Evolutionary conservation across 2,797 vertebrate genomes (phyloP), one percentile per base, ranked within the genome.

Genomic region (Semaprochilodus insignis): DNA sequence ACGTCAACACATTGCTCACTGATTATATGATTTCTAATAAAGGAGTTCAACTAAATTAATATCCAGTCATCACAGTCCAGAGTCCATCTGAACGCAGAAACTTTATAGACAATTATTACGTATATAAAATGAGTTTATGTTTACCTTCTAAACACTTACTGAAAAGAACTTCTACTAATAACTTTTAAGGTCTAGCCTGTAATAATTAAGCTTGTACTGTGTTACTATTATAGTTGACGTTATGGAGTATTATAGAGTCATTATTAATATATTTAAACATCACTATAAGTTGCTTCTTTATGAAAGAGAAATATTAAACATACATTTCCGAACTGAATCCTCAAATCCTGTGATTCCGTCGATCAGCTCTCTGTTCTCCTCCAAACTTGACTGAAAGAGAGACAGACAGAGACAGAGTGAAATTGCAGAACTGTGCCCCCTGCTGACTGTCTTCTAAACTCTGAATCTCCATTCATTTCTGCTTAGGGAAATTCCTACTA

Each of bases 311-410:
- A 19, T 25, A 66, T 36, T 52, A 15, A 34, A 93, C 96, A 96
- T 90, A 99, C 97, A 99, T 87, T 98, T 98, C 40, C 97, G 93
- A 69, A 99, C 97, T 0, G 97, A 98, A 67, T 99, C 97, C 89
- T 99, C 97, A 19, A 98, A 99, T 5, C 97, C 96, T 0, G 96
- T 92, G 65, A 99, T 97, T 21, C 96, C 96, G 6, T 97, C 96
- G 15, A 98, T 94, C 76, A 99, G 95, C 87, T 97, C 97, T 82
- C 96, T 86, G 90, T 98, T 98, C 89, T 98, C 96, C 87, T 97
- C 97, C 13, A 99, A 92, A 70, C 96, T 97, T 77, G 96, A 93
- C 97, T 98, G 21, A 44, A 48, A 77, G 40, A 80, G 65, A 55
- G 59, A 85, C 27, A 65, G 2, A 59, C 0, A 21, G 6, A n/a